Base-by-base conservation (phyloP, 2,113 vertebrate genomes). In the Mirza zaza region DNA sequence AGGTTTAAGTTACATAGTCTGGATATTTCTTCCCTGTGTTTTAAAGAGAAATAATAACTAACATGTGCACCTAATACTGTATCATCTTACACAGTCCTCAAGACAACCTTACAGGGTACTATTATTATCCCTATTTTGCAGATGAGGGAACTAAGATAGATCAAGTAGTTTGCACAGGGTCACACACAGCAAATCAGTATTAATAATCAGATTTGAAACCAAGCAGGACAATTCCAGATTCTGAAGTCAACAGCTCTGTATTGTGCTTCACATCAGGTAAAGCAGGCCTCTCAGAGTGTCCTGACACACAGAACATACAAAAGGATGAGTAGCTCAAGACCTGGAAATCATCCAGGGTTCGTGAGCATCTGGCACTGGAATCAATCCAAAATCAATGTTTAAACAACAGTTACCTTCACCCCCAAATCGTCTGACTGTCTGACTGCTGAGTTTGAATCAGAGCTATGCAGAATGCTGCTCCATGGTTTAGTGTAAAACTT, bases 31-130 rank as follows among this genome's bases (percentile, higher is more conserved):
- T 71, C 75, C 13, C 8, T 36, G 5, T 73, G 23, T 48, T 91
- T 95, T 91, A 95, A 89, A 89, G 70, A 15, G 25, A 93, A 96
- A 79, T 39, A 70, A 71, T 68, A 85, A 77, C 29, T 59, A 91
- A 29, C 32, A 50, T 23, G 21, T 71, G 75, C 36, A 87, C 50
- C 50, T 59, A 52, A 14, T 48, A n/a, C 6, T 39, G 14, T 84
- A 36, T 91, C 63, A 71, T 63, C 71, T 86, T 87, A 80, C 71
- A 81, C 14, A 59, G 59, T 39, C 67, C 59, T 86, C 77, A 48
- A 83, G 34, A 80, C 82, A 83, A 68, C 13, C 18, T 91, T 79
- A 45, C 34, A 27, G 86, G 21, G 36, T 65, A 67, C 39, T 91
- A 42, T 90, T 67, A 91, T 80, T 87, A 65, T 36, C 6, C 2